Conservation (phyloP, 2,113 vertebrate genomes). For the Cepphus grylle region DNA sequence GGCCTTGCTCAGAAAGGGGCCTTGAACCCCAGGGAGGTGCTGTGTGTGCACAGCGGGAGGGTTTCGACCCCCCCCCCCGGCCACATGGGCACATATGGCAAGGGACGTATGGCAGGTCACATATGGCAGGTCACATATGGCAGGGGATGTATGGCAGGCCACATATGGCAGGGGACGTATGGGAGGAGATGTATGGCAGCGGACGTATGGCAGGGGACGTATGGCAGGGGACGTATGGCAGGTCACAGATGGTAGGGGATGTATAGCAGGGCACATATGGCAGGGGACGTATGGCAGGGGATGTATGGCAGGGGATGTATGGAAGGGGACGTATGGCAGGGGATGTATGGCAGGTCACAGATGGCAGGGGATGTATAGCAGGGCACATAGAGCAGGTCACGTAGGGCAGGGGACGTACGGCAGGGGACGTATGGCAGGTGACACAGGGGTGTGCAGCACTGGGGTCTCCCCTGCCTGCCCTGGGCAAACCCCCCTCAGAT, state of each 20-base stretch:
- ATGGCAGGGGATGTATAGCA: accelerated
- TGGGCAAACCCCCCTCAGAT: background rate
- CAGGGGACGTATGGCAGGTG: too few relatives aligned
- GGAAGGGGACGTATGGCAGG: too few relatives aligned
- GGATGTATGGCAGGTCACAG: too few relatives aligned
- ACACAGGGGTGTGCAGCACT: accelerated
- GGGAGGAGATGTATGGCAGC: too few relatives aligned
- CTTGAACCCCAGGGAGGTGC: background rate
- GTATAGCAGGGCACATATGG: background rate
- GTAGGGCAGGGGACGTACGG: too few relatives aligned
- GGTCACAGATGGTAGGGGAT: too few relatives aligned
- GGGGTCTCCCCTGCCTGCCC: too few relatives aligned
- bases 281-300: background rate
- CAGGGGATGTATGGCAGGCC: background rate
- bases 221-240: background rate
- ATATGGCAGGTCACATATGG: background rate
- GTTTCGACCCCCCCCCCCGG: background rate
- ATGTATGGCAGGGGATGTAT: background rate
- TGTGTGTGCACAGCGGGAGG: background rate
- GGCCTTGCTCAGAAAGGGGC: too few relatives aligned
- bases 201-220: background rate
- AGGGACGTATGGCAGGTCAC: too few relatives aligned
- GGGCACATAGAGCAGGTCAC: too few relatives aligned
- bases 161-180: too few relatives aligned
- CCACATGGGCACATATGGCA: background rate